Conservation (phyloP, 2,113 vertebrate species). For the Lota lota region DNA sequence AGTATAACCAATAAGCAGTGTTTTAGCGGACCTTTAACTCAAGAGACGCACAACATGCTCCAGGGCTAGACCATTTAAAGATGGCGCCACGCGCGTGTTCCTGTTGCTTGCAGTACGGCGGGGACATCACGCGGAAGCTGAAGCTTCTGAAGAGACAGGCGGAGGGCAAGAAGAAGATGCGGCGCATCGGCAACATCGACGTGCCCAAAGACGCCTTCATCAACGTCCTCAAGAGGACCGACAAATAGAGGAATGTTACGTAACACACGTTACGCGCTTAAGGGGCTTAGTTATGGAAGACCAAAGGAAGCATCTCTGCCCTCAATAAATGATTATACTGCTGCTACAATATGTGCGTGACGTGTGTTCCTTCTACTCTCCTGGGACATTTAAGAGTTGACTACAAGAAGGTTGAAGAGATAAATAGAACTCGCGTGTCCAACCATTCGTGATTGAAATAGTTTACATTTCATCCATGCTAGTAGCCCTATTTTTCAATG, state of each 20-base stretch:
- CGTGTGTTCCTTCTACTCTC: background rate
- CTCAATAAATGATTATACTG: conserved; percentile 37
- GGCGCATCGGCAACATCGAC: conserved; percentile 88
- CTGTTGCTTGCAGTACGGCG: conserved; percentile 81
- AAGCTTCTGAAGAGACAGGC: conserved; percentile 92
- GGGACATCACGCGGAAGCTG: conserved; percentile 95
- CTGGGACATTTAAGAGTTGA: background rate
- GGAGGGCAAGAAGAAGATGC: conserved; percentile 93
- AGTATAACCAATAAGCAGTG: conserved; percentile 50
- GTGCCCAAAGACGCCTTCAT: conserved; percentile 95
- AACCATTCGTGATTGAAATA: no score
- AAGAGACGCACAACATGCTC: background rate
- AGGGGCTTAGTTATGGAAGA: conserved; percentile 8
- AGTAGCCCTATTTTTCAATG: no score
- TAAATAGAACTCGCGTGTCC: no score
- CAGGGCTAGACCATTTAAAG: no score
- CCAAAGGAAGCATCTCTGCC: background rate
- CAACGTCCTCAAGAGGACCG: conserved; percentile 80
- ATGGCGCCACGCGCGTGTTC: background rate
- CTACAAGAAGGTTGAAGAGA: background rate
- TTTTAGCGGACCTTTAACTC: background rate
- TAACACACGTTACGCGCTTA: background rate
- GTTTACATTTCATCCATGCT: no score
- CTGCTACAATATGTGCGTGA: background rate
- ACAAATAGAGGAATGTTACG: conserved; percentile 28